Conservation (phyloP, 2,797 vertebrate genomes). For the Phoebastria nigripes region DNA sequence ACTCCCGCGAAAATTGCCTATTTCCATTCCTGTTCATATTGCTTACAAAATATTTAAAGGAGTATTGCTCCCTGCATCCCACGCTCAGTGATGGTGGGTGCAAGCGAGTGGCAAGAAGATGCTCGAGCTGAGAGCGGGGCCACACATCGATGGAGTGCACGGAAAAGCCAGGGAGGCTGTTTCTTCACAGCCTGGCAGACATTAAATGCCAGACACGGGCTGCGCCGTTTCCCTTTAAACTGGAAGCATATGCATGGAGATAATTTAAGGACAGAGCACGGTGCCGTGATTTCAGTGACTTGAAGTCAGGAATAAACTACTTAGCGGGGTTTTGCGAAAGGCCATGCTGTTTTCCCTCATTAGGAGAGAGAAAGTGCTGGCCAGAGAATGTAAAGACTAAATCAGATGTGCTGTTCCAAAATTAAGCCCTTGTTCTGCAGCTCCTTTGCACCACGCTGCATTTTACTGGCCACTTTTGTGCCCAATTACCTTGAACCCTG, state of each 20-base stretch:
- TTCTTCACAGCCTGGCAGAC: not conserved
- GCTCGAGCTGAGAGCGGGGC: not conserved
- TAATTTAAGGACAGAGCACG: not conserved
- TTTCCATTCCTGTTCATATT: rapidly evolving
- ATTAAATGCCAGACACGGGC: not conserved
- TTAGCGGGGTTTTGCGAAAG: not conserved
- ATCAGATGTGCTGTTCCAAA: not conserved
- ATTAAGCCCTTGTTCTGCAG: not conserved
- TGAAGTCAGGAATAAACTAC: not conserved
- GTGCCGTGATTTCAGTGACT: not conserved
- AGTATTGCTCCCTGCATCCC: not conserved
- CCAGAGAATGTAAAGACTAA: not conserved
- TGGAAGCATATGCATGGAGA: not conserved
- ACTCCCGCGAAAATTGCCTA: rapidly evolving
- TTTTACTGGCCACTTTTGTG: conserved; percentile 22
- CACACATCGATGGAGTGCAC: rapidly evolving
- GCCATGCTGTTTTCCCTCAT: not conserved
- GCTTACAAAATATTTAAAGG: not conserved
- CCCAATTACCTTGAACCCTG: not conserved
- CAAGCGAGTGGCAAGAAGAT: rapidly evolving
- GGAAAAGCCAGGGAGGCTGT: not conserved
- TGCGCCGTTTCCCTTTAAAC: not conserved
- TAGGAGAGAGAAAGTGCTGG: not conserved
- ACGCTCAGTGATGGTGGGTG: rapidly evolving
- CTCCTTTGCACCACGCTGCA: not conserved